These are phyloP conservation scores for Bombus superbus DNA, from an alignment of 1,140 invertebrate species.

Conservation along the genomic window DNA sequence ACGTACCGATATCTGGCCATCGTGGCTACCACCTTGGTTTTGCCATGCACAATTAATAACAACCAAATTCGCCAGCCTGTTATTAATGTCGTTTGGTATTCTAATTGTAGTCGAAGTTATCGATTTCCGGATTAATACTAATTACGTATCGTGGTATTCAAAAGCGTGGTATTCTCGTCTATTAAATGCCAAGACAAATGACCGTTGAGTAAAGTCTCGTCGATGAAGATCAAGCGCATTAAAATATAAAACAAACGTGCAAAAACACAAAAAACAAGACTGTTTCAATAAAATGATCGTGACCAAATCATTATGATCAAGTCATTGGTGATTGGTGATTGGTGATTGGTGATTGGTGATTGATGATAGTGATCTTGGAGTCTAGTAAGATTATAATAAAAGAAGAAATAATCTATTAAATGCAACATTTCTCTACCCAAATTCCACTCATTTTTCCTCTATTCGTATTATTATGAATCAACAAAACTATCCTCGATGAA, in stretches of 20 bases:
- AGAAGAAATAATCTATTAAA: neutral
- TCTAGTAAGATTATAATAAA: no score
- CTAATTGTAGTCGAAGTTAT: conserved; percentile 55
- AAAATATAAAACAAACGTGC: no score
- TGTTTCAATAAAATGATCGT: no score
- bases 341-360: no score
- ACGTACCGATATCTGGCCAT: conserved; percentile 42
- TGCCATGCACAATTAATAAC: conserved; percentile 62
- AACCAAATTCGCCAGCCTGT: conserved; percentile 40
- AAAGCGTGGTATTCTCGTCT: conserved; percentile 10
- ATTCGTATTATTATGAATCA: neutral
- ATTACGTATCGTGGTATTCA: conserved; percentile 46
- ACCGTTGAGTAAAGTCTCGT: neutral
- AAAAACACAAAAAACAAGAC: no score
- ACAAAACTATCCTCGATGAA: neutral
- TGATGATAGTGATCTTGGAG: no score
- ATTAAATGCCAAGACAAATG: conserved; percentile 18
- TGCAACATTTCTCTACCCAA: neutral
- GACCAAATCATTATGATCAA: no score
- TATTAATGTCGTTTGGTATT: conserved; percentile 55
- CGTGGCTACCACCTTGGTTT: conserved; percentile 56
- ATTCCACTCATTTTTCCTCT: neutral
- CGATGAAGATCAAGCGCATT: neutral
- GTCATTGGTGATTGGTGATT: no score
- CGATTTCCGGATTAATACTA: conserved; percentile 58